phyloP scores from a whole-genome alignment of 2,797 vertebrate species.

The Muscicapa striata region DNA sequence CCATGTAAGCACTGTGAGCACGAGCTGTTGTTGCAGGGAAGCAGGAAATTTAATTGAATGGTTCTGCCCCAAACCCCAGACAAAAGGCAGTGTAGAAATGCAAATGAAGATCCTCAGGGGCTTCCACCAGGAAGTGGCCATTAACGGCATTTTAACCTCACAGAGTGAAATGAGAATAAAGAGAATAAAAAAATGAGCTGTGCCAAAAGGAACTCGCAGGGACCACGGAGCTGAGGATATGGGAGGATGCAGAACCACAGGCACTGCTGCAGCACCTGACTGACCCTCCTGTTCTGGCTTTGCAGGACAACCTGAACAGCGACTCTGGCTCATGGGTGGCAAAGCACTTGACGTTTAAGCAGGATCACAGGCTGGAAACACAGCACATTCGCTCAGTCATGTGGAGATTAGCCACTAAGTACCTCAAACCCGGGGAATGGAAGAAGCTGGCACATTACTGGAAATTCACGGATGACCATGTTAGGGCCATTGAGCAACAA shows the following conservation, averaged over 20 bases:
- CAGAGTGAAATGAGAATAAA: neutral
- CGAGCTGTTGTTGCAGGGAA: neutral
- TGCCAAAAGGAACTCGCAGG: neutral
- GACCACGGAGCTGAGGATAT: neutral
- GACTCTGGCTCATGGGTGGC: conserved; percentile 71
- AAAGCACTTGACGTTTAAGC: conserved; percentile 84
- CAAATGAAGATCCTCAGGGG: accelerated
- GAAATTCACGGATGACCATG: conserved; percentile 87
- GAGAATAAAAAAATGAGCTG: neutral
- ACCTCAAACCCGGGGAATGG: conserved; percentile 86
- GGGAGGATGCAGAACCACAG: neutral
- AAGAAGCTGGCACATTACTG: conserved; percentile 88
- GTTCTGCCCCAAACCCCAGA: neutral
- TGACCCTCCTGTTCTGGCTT: neutral
- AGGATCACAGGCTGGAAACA: conserved; percentile 85
- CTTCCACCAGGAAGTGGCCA: neutral
- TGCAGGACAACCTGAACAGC: conserved; percentile 76
- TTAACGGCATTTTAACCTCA: neutral
- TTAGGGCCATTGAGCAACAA: conserved; percentile 85
- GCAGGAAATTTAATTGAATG: neutral
- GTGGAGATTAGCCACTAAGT: conserved; percentile 87
- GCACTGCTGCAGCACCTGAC: accelerated
- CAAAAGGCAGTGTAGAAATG: neutral
- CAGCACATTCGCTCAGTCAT: conserved; percentile 88
- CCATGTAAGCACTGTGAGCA: neutral